These are phyloP conservation scores for Phlogophora meticulosa DNA, from an alignment of 2,888 invertebrate species.

Conservation along the genomic window DNA sequence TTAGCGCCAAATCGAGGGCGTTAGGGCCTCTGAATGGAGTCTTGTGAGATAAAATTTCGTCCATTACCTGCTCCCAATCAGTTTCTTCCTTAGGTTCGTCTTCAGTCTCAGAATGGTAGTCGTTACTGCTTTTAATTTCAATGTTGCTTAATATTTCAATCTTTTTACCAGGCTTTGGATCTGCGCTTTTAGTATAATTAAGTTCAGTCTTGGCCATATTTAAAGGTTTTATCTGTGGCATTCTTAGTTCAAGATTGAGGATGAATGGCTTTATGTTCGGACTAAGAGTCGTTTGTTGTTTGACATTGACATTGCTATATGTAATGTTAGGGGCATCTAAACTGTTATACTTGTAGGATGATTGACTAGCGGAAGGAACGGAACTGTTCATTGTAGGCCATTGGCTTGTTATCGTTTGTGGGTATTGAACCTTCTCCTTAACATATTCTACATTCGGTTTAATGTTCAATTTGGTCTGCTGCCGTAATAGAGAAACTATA, in stretches of 20 bases:
- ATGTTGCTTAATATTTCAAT: constrained; percentile 48
- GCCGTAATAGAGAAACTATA: constrained; percentile 75
- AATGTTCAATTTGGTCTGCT: constrained; percentile 72
- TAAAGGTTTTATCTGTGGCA: constrained; percentile 43
- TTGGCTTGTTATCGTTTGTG: constrained; percentile 33
- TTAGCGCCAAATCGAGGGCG: constrained; percentile 80
- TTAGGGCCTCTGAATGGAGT: constrained; percentile 83
- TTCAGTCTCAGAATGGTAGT: constrained; percentile 17
- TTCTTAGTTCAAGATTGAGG: constrained; percentile 29
- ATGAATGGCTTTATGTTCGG: constrained; percentile 35
- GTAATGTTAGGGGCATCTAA: constrained; percentile 26
- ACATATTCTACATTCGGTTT: constrained; percentile 28
- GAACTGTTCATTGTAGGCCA: constrained; percentile 20
- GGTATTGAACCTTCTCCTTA: constrained; percentile 33
- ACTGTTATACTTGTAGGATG: constrained; percentile 36
- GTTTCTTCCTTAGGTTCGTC: constrained; percentile 46
- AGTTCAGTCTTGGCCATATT: constrained; percentile 60
- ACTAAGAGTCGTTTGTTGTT: constrained; percentile 44
- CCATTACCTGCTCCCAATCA: constrained; percentile 84
- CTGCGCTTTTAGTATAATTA: constrained; percentile 32
- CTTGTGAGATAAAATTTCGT: constrained; percentile 81
- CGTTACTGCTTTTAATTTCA: constrained; percentile 41
- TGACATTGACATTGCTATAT: constrained; percentile 35
- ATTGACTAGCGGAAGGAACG: constrained; percentile 44
- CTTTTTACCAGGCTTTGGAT: constrained; percentile 46